Base-by-base conservation (phyloP, 2,888 invertebrate species). In the Apodemia zela region DNA sequence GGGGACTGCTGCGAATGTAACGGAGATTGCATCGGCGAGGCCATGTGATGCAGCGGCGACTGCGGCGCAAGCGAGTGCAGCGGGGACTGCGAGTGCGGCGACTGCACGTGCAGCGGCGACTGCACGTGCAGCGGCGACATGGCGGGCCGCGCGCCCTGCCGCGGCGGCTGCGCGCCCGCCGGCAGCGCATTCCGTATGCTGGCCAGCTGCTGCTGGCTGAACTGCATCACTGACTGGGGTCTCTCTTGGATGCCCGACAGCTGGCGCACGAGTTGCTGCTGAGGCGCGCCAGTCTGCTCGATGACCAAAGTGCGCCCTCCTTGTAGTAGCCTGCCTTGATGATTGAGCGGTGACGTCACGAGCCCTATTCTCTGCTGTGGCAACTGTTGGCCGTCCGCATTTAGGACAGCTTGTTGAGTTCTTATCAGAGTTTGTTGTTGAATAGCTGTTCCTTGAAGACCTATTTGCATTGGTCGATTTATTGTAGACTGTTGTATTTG, bases 391-490 rank as follows among this genome's bases (percentile, higher is more conserved):
- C 86, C 87, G 47, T 86, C 87, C 0, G 85, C 78, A 47, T 79
- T 77, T 10, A 87, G 74, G 0, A 85, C 82, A 0, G 85, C 79
- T 68, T 87, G 88, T 65, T 87, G 88, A 2, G 87, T 85, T 8
- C 90, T 75, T 47, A 89, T 87, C 25, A 90, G 72, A 3, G 89
- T 88, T 69, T 90, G 90, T 66, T 88, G 87, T 68, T 85, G 85
- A 38, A 85, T 75, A 2, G 75, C 72, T 1, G 77, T 67, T 33
- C 80, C 76, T 67, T 87, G 88, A 6, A 88, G 68, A 0, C 88
- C 89, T n/a, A 89, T 74, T 68, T 89, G 89, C 87, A 89, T 85
- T 4, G 88, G 85, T 13, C 88, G 84, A 82, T 77, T 89, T 77
- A 89, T 81, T 3, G 80, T 73, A 0, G 76, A 77, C 68, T 90